Base-by-base conservation (phyloP, 1,140 invertebrate species). In the Euwallacea similis region DNA sequence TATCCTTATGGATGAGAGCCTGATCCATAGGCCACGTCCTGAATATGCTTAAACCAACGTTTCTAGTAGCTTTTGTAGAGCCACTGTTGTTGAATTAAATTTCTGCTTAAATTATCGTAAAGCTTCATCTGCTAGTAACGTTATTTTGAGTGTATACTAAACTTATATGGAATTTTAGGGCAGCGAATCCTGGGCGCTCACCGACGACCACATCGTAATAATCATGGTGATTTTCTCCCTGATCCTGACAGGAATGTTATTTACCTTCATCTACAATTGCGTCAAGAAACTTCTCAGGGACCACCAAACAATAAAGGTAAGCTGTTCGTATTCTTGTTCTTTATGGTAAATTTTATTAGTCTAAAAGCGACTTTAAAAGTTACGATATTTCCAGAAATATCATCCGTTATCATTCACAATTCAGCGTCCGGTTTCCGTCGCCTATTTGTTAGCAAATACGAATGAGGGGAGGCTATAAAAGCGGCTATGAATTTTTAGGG, bases 141-240 rank as follows among this genome's bases (percentile, higher is more conserved):
- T 33, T 33, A 33, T 33, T 33, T 33, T 33, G 21, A 33, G 21
- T 33, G 21, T 33, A 33, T 33, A 33, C 21, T 1, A 33, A 33
- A 33, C 21, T 33, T 33, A 33, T 33, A 4, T 33, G 21, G 21
- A 11, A 9, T 84, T 86, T 46, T 84, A 90, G 88, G 79, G 73
- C 7, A 81, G 82, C 56, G 83, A 82, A 68, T 61, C 74, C 7
- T 73, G 73, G 68, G 71, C 76, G 47, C 73, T 80, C 69, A 74
- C 69, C 53, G 76, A 79, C 1, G 88, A 91, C 55, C 92, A 96
- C 79, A 93, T 96, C 77, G 85, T 94, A 74, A 93, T 95, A 73
- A 96, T 96, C 61, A 86, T 96, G 71, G 87, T 94, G n/a, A 90
- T 97, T 43, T 96, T 96, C 79, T 91, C 90, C 10, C 82, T 95